A percentile compares a stretch with the other conserved stretches of the same genome.
These are phyloP conservation scores for Campodea augens DNA, from an alignment of 1,140 invertebrate genomes.

Conservation along the genomic window DNA sequence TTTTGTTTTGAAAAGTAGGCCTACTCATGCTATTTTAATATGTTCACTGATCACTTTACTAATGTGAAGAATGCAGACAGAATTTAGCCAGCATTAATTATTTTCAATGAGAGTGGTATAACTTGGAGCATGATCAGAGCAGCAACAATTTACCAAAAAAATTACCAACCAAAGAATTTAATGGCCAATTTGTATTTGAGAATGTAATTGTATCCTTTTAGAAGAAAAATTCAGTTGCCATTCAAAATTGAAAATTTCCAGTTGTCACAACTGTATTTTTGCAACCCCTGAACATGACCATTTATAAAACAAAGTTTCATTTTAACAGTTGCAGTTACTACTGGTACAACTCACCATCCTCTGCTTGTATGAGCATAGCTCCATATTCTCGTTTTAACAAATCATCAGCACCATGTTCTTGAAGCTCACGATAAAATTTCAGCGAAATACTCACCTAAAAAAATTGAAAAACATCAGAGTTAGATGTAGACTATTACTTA, in stretches of 20 bases:
- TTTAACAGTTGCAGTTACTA: slow-evolving; percentile 6
- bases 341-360: slow-evolving; percentile 44
- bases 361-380: slow-evolving; percentile 52
- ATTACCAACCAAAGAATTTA: background rate
- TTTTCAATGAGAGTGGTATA: too few species aligned
- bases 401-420: slow-evolving; percentile 95
- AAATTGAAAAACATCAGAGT: slow-evolving; percentile 3
- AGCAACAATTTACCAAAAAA: too few species aligned
- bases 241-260: slow-evolving; percentile 10
- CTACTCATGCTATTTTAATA: too few species aligned
- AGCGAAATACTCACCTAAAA: slow-evolving; percentile 89
- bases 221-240: slow-evolving; percentile 11
- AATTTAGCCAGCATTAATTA: too few species aligned
- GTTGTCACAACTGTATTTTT: slow-evolving; percentile 5
- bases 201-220: background rate
- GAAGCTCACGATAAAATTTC: slow-evolving; percentile 96
- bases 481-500: background rate
- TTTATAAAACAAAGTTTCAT: background rate
- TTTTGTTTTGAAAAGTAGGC: too few species aligned
- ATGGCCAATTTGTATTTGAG: background rate
- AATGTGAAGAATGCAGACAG: too few species aligned
- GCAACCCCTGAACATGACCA: background rate
- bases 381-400: slow-evolving; percentile 84
- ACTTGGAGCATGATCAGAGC: too few species aligned
- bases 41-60: too few species aligned